Evolutionary conservation across 2,113 vertebrate genomes (phyloP).

Genomic region (Colistium nudipinnis): DNA sequence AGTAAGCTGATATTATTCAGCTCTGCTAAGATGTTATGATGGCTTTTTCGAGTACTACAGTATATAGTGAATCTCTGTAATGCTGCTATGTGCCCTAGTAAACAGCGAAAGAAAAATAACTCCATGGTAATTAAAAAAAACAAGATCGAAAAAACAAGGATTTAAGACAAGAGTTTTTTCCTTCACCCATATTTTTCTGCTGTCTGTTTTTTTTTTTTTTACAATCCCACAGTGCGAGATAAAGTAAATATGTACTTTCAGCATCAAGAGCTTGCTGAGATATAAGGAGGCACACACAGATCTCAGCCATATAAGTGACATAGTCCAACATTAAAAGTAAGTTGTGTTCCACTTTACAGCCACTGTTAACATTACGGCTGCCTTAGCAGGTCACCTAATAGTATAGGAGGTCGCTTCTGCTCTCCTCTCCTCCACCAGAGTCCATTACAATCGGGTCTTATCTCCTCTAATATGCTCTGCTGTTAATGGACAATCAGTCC

Average conservation of each 20-base stretch:
- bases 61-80: no score
- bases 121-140: no score
- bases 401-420: conserved; percentile 53
- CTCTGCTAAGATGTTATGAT: background rate
- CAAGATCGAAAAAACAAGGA: no score
- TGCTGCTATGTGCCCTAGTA: no score
- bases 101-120: no score
- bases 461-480: conserved; percentile 77
- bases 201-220: background rate
- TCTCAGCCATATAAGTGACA: conserved; percentile 32
- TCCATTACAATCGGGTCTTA: conserved; percentile 74
- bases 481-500: conserved; percentile 80
- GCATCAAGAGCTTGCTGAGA: conserved; percentile 3
- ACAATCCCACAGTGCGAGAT: background rate
- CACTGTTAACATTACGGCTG: conserved; percentile 63
- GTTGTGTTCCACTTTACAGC: conserved; percentile 48
- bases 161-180: no score
- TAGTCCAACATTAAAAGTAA: conserved; percentile 38
- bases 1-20: background rate
- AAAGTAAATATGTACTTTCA: conserved; percentile 1
- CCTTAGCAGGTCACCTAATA: conserved; percentile 68
- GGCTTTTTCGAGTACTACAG: no score
- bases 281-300: conserved; percentile 17
- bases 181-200: background rate
- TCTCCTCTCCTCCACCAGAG: conserved; percentile 61